Evolutionary conservation across 2,113 vertebrate genomes (phyloP).

Genomic region (Apodemus speciosus): DNA sequence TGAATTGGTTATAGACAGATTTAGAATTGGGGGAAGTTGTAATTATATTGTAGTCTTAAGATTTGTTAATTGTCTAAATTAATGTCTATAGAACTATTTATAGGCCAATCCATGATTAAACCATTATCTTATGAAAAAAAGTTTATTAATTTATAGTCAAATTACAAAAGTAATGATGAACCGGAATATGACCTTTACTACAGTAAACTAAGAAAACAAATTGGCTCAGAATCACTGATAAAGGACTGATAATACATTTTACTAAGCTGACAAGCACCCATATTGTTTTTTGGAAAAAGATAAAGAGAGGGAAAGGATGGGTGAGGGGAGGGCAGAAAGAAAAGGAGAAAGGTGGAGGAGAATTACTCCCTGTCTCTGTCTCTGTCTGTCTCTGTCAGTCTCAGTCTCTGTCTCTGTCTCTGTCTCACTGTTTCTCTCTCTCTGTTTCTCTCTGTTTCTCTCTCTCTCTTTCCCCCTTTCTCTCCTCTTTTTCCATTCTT

Average conservation of each 20-base stretch:
- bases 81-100: constrained; percentile 50
- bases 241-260: background rate
- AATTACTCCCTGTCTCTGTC: background rate
- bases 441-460: too few relatives aligned
- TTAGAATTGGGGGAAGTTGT: background rate
- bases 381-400: too few relatives aligned
- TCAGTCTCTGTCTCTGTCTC: too few relatives aligned
- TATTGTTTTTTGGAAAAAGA: background rate
- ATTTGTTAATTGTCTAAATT: constrained; percentile 5
- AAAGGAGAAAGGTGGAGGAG: background rate
- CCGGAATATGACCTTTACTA: constrained; percentile 26
- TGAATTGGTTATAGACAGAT: background rate
- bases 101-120: background rate
- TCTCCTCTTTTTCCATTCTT: background rate
- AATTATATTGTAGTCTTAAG: background rate
- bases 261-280: background rate
- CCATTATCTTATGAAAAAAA: constrained; percentile 5
- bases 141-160: background rate
- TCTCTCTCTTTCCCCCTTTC: background rate
- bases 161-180: constrained; percentile 37
- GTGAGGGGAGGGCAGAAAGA: background rate
- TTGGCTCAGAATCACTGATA: background rate
- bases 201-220: background rate
- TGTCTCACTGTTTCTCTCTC: too few relatives aligned
- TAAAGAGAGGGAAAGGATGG: background rate